Evolutionary conservation across 2,888 invertebrate genomes (phyloP).

Genomic region (Charanyca ferruginea): DNA sequence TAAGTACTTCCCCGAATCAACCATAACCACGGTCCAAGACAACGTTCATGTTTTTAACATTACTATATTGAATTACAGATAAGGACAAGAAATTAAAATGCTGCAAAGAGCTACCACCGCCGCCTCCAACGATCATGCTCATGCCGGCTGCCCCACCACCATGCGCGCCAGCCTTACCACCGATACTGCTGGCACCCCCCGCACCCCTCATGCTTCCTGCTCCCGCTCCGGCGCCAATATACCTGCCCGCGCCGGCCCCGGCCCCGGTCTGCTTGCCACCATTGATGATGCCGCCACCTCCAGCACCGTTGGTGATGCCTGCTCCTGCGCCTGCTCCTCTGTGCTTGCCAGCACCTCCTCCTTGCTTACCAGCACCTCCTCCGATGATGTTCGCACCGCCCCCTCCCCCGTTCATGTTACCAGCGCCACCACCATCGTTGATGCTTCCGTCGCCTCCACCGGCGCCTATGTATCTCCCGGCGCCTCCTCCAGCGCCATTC

Average conservation of each 20-base stretch:
- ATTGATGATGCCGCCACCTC: constrained; percentile 58
- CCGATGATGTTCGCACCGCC: constrained; percentile 58
- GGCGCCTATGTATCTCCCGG: constrained; percentile 46
- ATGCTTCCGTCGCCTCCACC: constrained; percentile 53
- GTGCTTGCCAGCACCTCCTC: constrained; percentile 47
- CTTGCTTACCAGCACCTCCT: constrained; percentile 38
- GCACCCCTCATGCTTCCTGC: constrained; percentile 56
- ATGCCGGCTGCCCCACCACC: constrained; percentile 79
- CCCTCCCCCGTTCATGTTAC: constrained; percentile 44
- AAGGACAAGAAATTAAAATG: constrained; percentile 69
- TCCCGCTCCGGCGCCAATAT: constrained; percentile 58
- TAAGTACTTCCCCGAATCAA: constrained; percentile 63
- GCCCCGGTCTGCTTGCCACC: constrained; percentile 56
- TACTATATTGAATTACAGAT: constrained; percentile 46
- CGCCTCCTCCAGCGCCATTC: constrained; percentile 47
- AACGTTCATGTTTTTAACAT: neutral
- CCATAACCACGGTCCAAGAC: no score
- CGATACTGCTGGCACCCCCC: constrained; percentile 58
- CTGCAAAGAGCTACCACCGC: constrained; percentile 68
- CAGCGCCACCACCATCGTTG: constrained; percentile 56
- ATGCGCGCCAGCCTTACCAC: constrained; percentile 65
- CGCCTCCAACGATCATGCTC: constrained; percentile 79
- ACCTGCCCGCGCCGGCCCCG: constrained; percentile 64
- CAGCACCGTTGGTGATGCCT: constrained; percentile 59
- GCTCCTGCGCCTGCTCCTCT: constrained; percentile 54